Percentiles rank a stretch among this genome's conserved stretches.
Conservation (phyloP, 1,140 invertebrate genomes). For the Drosophila quadrilineata region DNA sequence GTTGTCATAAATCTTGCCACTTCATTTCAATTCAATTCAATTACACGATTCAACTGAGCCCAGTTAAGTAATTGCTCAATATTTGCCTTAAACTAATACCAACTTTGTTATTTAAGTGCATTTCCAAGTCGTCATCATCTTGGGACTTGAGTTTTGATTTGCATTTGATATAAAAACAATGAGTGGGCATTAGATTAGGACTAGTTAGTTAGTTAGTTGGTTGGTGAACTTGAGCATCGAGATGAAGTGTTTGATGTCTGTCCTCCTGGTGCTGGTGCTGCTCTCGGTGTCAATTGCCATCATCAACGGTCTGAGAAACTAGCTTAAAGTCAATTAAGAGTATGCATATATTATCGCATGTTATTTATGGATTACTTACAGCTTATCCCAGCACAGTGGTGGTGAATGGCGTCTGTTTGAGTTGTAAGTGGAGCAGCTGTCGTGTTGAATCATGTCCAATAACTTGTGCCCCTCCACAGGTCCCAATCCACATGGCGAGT, state of each 20-base stretch:
- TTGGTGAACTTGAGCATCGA: too few species aligned
- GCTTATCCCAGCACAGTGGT: constrained; percentile 55
- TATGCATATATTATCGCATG: neutral
- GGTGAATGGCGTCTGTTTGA: constrained; percentile 57
- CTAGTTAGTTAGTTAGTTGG: constrained; percentile 17
- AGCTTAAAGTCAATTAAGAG: neutral
- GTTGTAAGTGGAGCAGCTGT: constrained; percentile 46
- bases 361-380: constrained; percentile 36
- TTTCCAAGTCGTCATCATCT: constrained; percentile 25
- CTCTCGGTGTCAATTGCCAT: constrained; percentile 49
- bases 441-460: neutral
- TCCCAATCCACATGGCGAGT: constrained; percentile 50
- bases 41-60: too few species aligned
- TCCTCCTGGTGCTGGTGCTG: constrained; percentile 44
- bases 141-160: constrained; percentile 52
- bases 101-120: too few species aligned
- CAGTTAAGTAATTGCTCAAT: too few species aligned
- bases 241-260: constrained; percentile 60
- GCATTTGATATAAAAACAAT: constrained; percentile 40
- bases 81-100: too few species aligned
- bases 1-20: too few species aligned
- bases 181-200: constrained; percentile 11
- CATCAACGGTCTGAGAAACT: constrained; percentile 42
- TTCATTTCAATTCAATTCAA: too few species aligned
- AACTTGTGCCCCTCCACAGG: constrained; percentile 17